Evolutionary conservation across 2,113 vertebrate genomes (phyloP).

Genomic region (Cyprinodon variegatus): DNA sequence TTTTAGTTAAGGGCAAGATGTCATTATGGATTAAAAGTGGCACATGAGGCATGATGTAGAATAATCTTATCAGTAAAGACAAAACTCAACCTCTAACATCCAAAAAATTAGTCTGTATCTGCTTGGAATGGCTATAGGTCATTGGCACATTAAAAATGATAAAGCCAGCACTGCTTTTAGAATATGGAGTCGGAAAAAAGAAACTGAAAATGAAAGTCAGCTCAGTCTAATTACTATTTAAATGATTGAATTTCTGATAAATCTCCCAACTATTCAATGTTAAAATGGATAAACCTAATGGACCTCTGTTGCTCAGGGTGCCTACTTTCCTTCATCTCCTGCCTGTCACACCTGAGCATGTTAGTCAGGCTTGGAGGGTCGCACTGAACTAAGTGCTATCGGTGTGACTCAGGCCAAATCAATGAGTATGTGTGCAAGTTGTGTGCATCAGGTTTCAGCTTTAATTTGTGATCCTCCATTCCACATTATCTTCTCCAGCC

Average conservation of each 20-base stretch:
- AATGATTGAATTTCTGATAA: neutral
- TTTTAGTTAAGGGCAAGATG: too few species aligned
- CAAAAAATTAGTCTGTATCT: too few species aligned
- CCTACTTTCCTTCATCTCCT: neutral
- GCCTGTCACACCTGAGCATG: neutral
- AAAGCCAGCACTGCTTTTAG: too few species aligned
- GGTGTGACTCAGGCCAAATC: constrained; percentile 25
- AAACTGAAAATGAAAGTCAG: too few species aligned
- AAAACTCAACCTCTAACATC: too few species aligned
- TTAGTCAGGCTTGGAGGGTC: neutral
- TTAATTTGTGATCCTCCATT: constrained; percentile 24
- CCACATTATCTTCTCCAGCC: constrained; percentile 38
- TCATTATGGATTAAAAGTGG: too few species aligned
- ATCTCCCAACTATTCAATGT: neutral
- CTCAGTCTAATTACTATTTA: neutral
- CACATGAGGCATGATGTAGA: too few species aligned
- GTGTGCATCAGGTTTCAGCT: constrained; percentile 22
- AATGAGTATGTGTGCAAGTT: constrained; percentile 12
- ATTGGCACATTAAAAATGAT: too few species aligned
- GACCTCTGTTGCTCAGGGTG: neutral
- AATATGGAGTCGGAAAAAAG: too few species aligned
- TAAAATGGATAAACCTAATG: neutral
- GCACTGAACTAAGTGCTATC: constrained; percentile 16
- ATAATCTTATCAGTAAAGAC: too few species aligned
- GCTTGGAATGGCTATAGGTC: too few species aligned